Evolutionary conservation across 2,888 invertebrate species (phyloP), one percentile per base, ranked within the genome.

Genomic region (Lithophane semibrunnea): DNA sequence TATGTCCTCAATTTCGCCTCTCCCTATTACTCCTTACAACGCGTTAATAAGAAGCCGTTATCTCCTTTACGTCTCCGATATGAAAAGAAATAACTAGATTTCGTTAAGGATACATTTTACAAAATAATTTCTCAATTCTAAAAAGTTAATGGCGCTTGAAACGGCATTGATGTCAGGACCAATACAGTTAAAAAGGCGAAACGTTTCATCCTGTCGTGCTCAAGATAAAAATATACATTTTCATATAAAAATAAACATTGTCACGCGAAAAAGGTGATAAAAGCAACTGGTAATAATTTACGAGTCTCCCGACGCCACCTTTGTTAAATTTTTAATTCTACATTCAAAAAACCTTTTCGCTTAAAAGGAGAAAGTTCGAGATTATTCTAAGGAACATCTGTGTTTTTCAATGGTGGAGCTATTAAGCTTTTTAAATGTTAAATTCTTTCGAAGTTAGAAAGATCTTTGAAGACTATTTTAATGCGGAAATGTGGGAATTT

Each of bases 271-370:
- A 75, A 77, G 69, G 77, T 82, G 82, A 86, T 84, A 84, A 86
- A 86, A 86, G 80, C 84, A 77, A 67, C 84, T 79, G 75, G 82
- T 84, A 84, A 84, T 87, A 84, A 88, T 87, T 87, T 75, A 86
- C 61, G 74, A 80, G 73, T 42, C 73, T 75, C 58, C 66, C 52
- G 21, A 68, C 56, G 72, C 42, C 12, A 75, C 52, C 74, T 88
- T 87, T 86, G 81, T 84, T 79, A 84, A 76, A 84, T 79, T 81
- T 86, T 88, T 84, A 86, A 88, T 87, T 82, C 66, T 68, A 82
- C 72, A 82, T 82, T 84, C 61, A 65, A 77, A 79, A 88, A 84
- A 47, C 66, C 81, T 81, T 79, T 80, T 80, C 66, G 73, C 74
- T 71, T 80, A 58, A 79, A 86, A 74, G 71, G 60, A 79, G 78